phyloP scores from a whole-genome alignment of 1,140 invertebrate genomes.

The Holcopasites calliopsidis region DNA sequence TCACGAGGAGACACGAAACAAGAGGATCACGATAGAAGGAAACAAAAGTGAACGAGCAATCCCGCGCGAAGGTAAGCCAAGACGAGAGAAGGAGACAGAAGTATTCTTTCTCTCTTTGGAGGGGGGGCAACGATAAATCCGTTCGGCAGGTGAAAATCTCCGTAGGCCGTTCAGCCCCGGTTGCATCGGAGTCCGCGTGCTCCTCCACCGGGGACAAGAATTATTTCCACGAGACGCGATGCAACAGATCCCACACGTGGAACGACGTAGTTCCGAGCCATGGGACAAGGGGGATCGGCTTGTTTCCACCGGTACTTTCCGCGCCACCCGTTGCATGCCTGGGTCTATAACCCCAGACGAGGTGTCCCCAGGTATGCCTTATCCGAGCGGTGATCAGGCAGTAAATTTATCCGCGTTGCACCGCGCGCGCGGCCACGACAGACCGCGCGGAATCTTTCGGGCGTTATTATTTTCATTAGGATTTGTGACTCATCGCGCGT shows the following conservation, averaged over 20 bases:
- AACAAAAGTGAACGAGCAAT: background rate
- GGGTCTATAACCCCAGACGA: conserved; percentile 70
- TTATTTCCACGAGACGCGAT: conserved; percentile 70
- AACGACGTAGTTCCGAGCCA: conserved; percentile 14
- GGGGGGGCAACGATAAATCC: conserved; percentile 36
- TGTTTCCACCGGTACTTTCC: conserved; percentile 43
- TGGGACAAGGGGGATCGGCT: conserved; percentile 23
- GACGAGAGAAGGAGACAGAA: background rate
- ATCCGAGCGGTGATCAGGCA: conserved; percentile 72
- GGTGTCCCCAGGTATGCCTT: conserved; percentile 76
- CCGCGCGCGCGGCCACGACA: conserved; percentile 47
- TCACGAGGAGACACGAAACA: background rate
- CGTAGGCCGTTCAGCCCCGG: conserved; percentile 28
- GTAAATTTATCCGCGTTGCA: conserved; percentile 74
- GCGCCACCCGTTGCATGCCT: conserved; percentile 63
- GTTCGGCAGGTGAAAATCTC: conserved; percentile 43
- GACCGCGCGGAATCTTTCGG: conserved; percentile 62
- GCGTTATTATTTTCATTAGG: conserved; percentile 76
- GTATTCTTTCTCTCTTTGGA: background rate
- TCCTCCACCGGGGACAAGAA: conserved; percentile 47
- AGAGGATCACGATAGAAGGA: background rate
- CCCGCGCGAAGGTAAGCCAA: conserved; percentile 15
- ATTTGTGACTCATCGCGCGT: conserved; percentile 74
- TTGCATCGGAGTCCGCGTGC: conserved; percentile 11
- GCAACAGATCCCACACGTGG: conserved; percentile 42